Evolutionary conservation across 2,797 vertebrate species (phyloP).

Genomic region (Syndactyla subalaris): DNA sequence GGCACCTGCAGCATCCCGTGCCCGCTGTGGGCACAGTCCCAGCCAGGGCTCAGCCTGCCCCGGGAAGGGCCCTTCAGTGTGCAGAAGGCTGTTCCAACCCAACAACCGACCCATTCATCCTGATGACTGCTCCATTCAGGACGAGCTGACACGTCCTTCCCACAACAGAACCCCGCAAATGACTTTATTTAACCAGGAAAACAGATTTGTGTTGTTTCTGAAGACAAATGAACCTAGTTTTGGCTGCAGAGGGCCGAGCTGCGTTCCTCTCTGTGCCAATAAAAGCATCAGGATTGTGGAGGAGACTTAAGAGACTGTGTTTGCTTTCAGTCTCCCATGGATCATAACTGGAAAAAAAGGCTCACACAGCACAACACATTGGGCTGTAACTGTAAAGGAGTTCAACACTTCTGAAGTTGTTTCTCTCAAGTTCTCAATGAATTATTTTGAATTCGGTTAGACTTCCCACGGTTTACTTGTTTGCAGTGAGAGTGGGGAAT

Average conservation of each 20-base stretch:
- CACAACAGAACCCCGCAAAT: conserved; percentile 6
- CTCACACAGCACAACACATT: background rate
- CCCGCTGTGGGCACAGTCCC: background rate
- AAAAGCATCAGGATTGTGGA: background rate
- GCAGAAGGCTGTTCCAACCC: background rate
- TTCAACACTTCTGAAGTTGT: background rate
- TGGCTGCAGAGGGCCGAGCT: conserved; percentile 19
- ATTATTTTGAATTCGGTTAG: background rate
- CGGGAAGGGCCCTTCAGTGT: background rate
- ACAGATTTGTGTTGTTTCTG: conserved; percentile 54
- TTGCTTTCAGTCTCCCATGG: conserved; percentile 14
- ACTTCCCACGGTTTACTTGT: background rate
- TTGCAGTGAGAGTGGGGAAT: background rate
- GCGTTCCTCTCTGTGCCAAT: background rate
- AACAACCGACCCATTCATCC: conserved; percentile 50
- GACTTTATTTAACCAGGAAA: conserved; percentile 41
- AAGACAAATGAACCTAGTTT: background rate
- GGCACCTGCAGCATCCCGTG: conserved; percentile 6
- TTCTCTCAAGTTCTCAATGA: background rate
- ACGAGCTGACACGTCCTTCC: background rate
- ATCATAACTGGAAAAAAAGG: background rate
- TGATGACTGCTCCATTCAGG: conserved; percentile 44
- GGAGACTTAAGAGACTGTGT: conserved; percentile 34
- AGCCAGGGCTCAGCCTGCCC: background rate
- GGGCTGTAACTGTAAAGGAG: background rate